Conservation (phyloP, 2,888 invertebrate genomes). For the Sialis fuliginosa region DNA sequence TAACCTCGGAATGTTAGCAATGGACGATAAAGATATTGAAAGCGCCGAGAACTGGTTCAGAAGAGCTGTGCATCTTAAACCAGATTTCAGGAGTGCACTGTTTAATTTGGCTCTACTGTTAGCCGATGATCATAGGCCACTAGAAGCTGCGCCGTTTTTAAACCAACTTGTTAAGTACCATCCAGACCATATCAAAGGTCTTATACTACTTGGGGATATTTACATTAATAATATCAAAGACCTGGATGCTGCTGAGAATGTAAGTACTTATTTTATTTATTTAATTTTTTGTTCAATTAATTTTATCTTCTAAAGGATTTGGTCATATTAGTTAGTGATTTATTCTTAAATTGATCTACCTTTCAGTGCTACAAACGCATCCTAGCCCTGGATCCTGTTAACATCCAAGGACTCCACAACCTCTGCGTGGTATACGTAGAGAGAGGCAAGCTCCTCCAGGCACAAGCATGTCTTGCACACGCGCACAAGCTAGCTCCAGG, state of each 20-base stretch:
- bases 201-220: slow-evolving; percentile 86
- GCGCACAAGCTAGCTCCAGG: slow-evolving; percentile 70
- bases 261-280: slow-evolving; percentile 27
- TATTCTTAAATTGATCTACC: slow-evolving; percentile 2
- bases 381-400: slow-evolving; percentile 69
- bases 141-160: slow-evolving; percentile 83
- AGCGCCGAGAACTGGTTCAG: slow-evolving; percentile 86
- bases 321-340: neutral
- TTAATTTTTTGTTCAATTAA: slow-evolving; percentile 1
- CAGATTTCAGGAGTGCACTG: slow-evolving; percentile 80
- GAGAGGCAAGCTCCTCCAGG: slow-evolving; percentile 66
- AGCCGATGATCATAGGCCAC: slow-evolving; percentile 72
- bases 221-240: slow-evolving; percentile 93
- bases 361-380: slow-evolving; percentile 79
- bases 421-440: slow-evolving; percentile 93
- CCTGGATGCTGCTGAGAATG: slow-evolving; percentile 82
- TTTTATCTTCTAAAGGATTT: neutral
- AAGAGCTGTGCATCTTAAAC: slow-evolving; percentile 71
- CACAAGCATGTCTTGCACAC: slow-evolving; percentile 66
- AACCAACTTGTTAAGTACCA: slow-evolving; percentile 81
- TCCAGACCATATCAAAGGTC: slow-evolving; percentile 86
- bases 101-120: slow-evolving; percentile 84
- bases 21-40: slow-evolving; percentile 81
- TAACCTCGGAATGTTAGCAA: slow-evolving; percentile 90
- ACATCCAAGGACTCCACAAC: slow-evolving; percentile 90